Evolutionary conservation across 2,888 invertebrate genomes (phyloP).

Genomic region (Falcaria lacertinaria): DNA sequence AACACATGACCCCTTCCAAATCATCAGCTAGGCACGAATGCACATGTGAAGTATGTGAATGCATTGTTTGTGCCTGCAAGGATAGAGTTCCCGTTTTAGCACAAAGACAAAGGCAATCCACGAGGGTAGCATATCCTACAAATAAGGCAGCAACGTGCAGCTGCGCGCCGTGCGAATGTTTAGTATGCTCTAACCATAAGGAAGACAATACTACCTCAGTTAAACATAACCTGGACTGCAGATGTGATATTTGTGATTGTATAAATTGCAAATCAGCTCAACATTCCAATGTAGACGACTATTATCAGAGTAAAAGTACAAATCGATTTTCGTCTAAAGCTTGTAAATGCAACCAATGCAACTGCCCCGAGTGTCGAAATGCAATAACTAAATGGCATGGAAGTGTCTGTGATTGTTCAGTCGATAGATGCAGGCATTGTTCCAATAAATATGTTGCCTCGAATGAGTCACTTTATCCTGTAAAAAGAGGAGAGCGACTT

Average conservation of each 20-base stretch:
- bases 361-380: constrained; percentile 17
- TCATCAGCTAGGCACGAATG: constrained; percentile 8
- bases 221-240: constrained; percentile 11
- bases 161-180: constrained; percentile 28
- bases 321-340: constrained; percentile 5
- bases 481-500: constrained; percentile 8
- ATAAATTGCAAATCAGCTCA: constrained; percentile 18
- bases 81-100: constrained; percentile 6
- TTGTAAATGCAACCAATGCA: constrained; percentile 16
- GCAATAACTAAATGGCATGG: background rate
- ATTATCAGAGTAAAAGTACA: background rate
- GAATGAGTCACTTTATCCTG: constrained; percentile 8
- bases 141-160: constrained; percentile 13
- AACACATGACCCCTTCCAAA: background rate
- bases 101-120: background rate
- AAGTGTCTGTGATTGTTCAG: background rate
- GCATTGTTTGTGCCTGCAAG: constrained; percentile 29
- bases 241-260: constrained; percentile 27
- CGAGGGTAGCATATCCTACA: background rate
- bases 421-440: background rate
- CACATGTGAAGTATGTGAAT: constrained; percentile 37
- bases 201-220: background rate
- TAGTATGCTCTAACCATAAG: constrained; percentile 17
- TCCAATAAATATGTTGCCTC: background rate
- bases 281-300: background rate